phyloP scores from a whole-genome alignment of 2,888 invertebrate genomes.

The Uropetala carovei region DNA sequence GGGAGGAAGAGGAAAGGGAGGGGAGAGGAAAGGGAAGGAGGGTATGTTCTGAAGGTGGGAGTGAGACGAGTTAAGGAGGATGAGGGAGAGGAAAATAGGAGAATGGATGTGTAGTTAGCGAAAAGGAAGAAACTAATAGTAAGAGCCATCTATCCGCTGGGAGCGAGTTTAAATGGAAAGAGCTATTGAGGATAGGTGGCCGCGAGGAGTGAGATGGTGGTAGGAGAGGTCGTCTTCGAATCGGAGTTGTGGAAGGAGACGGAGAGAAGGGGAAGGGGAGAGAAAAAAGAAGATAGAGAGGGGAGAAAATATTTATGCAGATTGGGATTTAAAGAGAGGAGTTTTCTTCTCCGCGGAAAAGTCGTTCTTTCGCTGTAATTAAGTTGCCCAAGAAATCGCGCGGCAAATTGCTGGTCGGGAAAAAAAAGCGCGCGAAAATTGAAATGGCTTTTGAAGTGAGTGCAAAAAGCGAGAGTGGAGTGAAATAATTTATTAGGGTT shows the following conservation, averaged over 20 bases:
- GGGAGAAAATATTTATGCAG: constrained; percentile 61
- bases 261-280: not conserved
- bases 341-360: constrained; percentile 50
- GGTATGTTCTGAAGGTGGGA: not conserved
- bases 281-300: constrained; percentile 29
- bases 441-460: constrained; percentile 64
- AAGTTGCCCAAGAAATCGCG: constrained; percentile 63
- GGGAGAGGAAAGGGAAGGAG: not conserved
- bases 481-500: constrained; percentile 64
- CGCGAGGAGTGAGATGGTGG: not conserved
- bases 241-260: not conserved
- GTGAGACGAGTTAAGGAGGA: not conserved
- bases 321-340: constrained; percentile 63
- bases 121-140: constrained; percentile 63
- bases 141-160: constrained; percentile 53
- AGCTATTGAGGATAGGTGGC: constrained; percentile 27
- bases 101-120: constrained; percentile 54
- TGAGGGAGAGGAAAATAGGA: constrained; percentile 47
- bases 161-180: constrained; percentile 51
- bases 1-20: not conserved
- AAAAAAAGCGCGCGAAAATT: constrained; percentile 62
- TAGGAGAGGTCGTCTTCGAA: not conserved
- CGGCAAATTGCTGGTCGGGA: constrained; percentile 61
- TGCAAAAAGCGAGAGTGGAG: constrained; percentile 64
- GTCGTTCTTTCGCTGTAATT: constrained; percentile 63